Evolutionary conservation across 1,140 invertebrate species (phyloP), one percentile per base, ranked within the genome.

Genomic region (Drosophila virilis): DNA sequence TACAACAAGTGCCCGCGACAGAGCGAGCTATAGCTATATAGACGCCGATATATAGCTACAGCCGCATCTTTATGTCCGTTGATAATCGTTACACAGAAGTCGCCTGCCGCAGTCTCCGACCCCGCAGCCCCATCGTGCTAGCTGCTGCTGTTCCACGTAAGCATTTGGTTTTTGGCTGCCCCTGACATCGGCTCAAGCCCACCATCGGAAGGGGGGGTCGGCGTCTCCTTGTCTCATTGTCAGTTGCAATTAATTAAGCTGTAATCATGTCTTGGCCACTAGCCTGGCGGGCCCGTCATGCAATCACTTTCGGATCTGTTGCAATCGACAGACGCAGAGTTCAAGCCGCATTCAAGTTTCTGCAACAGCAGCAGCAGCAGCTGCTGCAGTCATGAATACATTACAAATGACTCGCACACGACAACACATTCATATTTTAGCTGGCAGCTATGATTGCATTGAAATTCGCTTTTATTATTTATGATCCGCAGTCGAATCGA

Each of bases 201-300:
- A 8, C 12, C 8, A 8, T 4, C 32, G 8, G 50, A 6, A 0
- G 8, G 33, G 13, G 8, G 6, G n/a, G 5, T 1, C 1, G 12
- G 12, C 8, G 12, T 6, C 77, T 73, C 66, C 74, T 67, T 80
- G 77, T 80, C 78, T 80, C 78, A 75, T 77, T 74, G 72, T 65
- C 69, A 77, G 61, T 58, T 64, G 61, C 65, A 77, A 78, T 85
- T 85, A 81, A 85, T 85, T 74, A 70, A 68, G 78, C 81, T 80
- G 75, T 80, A 85, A 85, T 80, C 82, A 80, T 84, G 81, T 85
- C 81, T 80, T 85, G 81, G 81, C 45, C 81, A 42, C 40, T 13
- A 42, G 40, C 6, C 40, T 42, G 40, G 73, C 59, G n/a, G 10
- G 6, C 22, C 58, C 45, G 37, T 54, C 55, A 42, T 38, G 48